Base-by-base conservation (phyloP, 1,140 invertebrate species). In the Holcopasites calliopsidis region DNA sequence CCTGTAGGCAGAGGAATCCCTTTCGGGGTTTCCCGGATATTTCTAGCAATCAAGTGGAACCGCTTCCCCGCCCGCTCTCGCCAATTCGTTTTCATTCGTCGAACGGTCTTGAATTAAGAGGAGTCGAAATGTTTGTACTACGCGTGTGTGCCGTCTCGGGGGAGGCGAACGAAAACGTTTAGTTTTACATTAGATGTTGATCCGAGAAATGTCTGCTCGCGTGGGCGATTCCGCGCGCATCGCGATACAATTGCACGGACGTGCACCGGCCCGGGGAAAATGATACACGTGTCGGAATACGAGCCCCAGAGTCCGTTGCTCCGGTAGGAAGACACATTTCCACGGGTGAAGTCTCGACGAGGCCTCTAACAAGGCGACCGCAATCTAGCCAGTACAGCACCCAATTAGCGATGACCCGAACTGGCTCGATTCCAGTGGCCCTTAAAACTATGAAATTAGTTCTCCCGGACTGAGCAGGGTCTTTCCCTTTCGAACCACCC, bases 391-490 rank as follows among this genome's bases (percentile, higher is more conserved):
- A 57, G 69, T 74, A 81, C 77, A 83, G 80, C 55, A 82, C 58
- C 72, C 85, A 87, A 87, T 87, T 87, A 87, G 79, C 75, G 76
- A 85, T 85, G 80, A 85, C 71, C 77, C 73, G 65, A 77, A 75
- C 76, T 50, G 40, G 69, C 65, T 76, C 76, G 75, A 86, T 85
- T 85, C 52, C 62, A 79, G 66, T 68, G 64, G 78, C 64, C 66
- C 49, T 83, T 76, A 75, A 77, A 83, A 83, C 79, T 80, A 64
- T 66, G 70, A 55, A 79, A 82, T 83, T 82, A 79, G 62, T 77
- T 75, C 76, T 70, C 58, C 42, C 28, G 26, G n/a, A 42, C 23
- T 21, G 50, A 49, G 18, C 55, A 72, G 44, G 21, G 26, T 13
- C 54, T 44, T 50, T 70, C 35, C 42, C 69, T 44, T 57, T 18